Conservation (phyloP, 2,797 vertebrate genomes). For the Hydrocynus forskahlii region DNA sequence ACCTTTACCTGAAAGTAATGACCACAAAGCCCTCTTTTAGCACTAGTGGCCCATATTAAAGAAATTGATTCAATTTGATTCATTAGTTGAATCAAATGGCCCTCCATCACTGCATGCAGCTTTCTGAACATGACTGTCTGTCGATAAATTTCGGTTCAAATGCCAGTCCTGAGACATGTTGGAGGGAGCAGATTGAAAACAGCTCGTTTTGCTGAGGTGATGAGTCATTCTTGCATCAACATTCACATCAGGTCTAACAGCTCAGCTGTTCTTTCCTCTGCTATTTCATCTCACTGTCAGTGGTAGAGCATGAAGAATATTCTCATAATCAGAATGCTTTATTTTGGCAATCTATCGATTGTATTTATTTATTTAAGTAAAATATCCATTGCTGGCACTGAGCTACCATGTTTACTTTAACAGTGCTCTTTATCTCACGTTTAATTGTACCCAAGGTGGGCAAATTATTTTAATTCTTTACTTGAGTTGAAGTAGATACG, state of each 20-base stretch:
- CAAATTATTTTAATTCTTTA: background rate
- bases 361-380: background rate
- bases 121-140: conserved; percentile 20
- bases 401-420: background rate
- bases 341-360: background rate
- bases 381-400: background rate
- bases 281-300: background rate
- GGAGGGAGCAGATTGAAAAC: conserved; percentile 20
- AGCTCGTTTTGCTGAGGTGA: conserved; percentile 22
- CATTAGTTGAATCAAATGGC: conserved; percentile 43
- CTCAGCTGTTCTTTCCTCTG: conserved; percentile 17
- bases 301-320: background rate
- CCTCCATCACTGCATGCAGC: conserved; percentile 22
- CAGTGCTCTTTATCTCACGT: background rate
- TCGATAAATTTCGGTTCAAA: conserved; percentile 9
- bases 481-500: background rate
- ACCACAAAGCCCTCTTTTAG: conserved; percentile 3
- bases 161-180: background rate
- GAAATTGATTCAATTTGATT: no score
- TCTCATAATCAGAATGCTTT: background rate
- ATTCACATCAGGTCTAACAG: conserved; percentile 48
- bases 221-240: conserved; percentile 52
- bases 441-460: background rate
- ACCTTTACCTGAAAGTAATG: conserved; percentile 17
- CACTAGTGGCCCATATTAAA: conserved; percentile 13